Percentiles rank a stretch among this genome's conserved stretches.
phyloP scores from a whole-genome alignment of 2,113 vertebrate genomes.

The Onychorhynchus coronatus region DNA sequence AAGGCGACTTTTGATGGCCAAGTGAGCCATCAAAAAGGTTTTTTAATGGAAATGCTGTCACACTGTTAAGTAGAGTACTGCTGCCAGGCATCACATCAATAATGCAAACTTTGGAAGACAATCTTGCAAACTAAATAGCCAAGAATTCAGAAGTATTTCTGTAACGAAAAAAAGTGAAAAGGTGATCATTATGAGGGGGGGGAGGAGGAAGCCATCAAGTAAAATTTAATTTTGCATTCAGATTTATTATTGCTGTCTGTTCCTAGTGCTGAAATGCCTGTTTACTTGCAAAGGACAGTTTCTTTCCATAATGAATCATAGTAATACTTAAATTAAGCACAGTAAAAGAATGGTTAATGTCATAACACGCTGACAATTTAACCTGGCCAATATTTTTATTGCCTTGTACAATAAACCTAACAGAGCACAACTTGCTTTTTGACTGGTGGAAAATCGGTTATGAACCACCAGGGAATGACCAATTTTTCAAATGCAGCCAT shows the following conservation, averaged over 20 bases:
- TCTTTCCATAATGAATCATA: slow-evolving; percentile 76
- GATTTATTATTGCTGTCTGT: slow-evolving; percentile 60
- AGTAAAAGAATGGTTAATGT: slow-evolving; percentile 82
- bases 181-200: neutral
- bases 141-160: slow-evolving; percentile 58
- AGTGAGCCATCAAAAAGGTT: slow-evolving; percentile 37
- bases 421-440: slow-evolving; percentile 86
- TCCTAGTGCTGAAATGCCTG: slow-evolving; percentile 62
- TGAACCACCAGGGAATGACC: slow-evolving; percentile 82
- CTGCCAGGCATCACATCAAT: slow-evolving; percentile 65
- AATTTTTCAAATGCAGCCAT: slow-evolving; percentile 85
- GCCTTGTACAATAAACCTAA: slow-evolving; percentile 86
- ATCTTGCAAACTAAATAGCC: slow-evolving; percentile 65
- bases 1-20: slow-evolving; percentile 32
- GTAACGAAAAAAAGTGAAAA: slow-evolving; percentile 17
- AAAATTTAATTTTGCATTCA: slow-evolving; percentile 73
- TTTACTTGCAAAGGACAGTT: slow-evolving; percentile 74
- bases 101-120: slow-evolving; percentile 56
- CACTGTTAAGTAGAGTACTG: slow-evolving; percentile 17
- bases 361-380: slow-evolving; percentile 80
- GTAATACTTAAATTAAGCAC: slow-evolving; percentile 80
- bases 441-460: slow-evolving; percentile 86
- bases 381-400: slow-evolving; percentile 88
- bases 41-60: slow-evolving; percentile 34
- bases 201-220: slow-evolving; percentile 41